These are phyloP conservation scores for Stegostoma tigrinum DNA, from an alignment of 2,113 vertebrate species.

Conservation along the genomic window DNA sequence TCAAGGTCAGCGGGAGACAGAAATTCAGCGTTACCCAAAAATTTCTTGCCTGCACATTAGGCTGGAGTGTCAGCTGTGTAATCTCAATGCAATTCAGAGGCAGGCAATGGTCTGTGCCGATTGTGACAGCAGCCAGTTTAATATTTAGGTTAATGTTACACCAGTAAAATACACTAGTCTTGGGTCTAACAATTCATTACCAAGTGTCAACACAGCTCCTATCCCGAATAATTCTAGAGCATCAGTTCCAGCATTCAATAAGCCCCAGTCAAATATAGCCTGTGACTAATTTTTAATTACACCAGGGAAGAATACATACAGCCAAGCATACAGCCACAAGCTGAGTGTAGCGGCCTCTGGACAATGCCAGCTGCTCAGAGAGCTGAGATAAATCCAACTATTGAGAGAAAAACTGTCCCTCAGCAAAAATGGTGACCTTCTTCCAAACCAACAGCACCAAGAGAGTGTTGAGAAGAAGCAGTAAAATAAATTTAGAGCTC, in stretches of 20 bases:
- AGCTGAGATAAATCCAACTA: background rate
- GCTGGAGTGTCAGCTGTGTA: too few species aligned
- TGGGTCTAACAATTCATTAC: background rate
- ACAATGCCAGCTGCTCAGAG: background rate
- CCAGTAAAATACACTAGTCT: background rate
- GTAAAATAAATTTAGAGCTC: background rate
- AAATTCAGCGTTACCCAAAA: background rate
- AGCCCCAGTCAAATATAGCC: background rate
- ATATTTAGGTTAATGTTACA: background rate
- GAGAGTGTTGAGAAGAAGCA: conserved; percentile 2
- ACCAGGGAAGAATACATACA: background rate
- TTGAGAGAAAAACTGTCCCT: background rate
- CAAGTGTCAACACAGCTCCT: background rate
- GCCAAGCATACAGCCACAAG: background rate
- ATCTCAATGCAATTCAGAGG: background rate
- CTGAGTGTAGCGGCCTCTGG: background rate
- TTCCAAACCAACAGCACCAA: background rate
- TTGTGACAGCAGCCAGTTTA: background rate
- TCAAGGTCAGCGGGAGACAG: background rate
- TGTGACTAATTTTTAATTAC: background rate
- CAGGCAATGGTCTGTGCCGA: background rate
- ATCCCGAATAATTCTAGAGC: background rate
- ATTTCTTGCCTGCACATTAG: too few species aligned
- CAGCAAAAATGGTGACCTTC: background rate
- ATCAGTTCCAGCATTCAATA: background rate